Conservation (phyloP, 2,888 invertebrate species). For the Eucera pruinosa region DNA sequence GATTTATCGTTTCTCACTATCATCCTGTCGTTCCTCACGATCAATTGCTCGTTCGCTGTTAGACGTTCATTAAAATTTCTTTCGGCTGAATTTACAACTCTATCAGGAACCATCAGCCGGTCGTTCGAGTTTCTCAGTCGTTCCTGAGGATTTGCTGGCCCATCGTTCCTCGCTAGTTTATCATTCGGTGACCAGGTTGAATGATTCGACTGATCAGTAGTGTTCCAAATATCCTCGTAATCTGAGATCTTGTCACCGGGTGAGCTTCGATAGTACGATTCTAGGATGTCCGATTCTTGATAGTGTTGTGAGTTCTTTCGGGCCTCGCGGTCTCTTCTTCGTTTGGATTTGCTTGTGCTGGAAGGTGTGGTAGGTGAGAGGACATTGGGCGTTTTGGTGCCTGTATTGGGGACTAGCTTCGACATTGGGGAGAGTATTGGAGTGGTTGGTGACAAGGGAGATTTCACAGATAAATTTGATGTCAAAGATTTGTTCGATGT, state of each 20-base stretch:
- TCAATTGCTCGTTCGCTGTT: constrained; percentile 64
- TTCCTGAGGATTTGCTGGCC: constrained; percentile 60
- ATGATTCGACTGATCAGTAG: constrained; percentile 82
- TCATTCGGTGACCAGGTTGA: constrained; percentile 82
- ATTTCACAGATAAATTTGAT: constrained; percentile 78
- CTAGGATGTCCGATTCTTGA: constrained; percentile 92
- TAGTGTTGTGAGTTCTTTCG: constrained; percentile 85
- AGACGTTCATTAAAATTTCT: constrained; percentile 70
- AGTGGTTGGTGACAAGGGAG: constrained; percentile 74
- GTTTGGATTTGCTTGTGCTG: constrained; percentile 80
- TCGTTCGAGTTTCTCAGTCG: constrained; percentile 74
- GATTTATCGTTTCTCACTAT: constrained; percentile 78
- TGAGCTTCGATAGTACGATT: constrained; percentile 94
- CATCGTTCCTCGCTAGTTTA: constrained; percentile 68
- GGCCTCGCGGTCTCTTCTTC: constrained; percentile 82
- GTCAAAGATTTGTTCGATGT: constrained; percentile 79
- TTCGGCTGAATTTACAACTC: constrained; percentile 69
- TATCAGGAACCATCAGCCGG: constrained; percentile 68
- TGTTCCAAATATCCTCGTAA: constrained; percentile 96
- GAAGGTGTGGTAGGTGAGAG: constrained; percentile 82
- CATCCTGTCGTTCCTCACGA: constrained; percentile 74
- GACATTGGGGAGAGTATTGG: constrained; percentile 78
- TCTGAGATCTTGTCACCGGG: constrained; percentile 96
- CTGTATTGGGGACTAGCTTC: constrained; percentile 76
- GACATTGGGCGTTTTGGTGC: constrained; percentile 75